Evolutionary conservation across 2,888 invertebrate genomes (phyloP), one percentile per base, ranked within the genome.

Genomic region (Strigamia transsilvanica): DNA sequence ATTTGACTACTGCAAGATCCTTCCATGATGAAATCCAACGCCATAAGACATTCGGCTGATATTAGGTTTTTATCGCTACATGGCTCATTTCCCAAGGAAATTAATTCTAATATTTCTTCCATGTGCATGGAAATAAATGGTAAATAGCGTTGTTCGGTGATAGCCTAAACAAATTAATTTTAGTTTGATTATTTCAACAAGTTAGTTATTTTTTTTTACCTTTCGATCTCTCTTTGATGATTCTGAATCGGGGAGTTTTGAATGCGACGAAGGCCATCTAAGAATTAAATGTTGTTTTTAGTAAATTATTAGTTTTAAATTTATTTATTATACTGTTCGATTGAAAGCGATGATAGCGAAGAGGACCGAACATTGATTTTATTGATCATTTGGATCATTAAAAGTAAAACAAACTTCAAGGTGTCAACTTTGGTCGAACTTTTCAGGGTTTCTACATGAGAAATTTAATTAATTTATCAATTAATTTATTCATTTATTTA

Each of bases 361-460:
- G 79, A 51, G 21, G 83, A 80, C n/a, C 80, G 79, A n/a, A 83
- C 42, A 77, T 34, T 80, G 7, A 78, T 81, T 34, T 82, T 83
- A 56, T 82, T 83, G 23, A 51, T 82, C 41, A 78, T 80, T 81
- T 83, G 83, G 34, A 83, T 32, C 27, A 79, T 81, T 12, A 83
- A 80, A 15, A 83, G 41, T 5, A 83, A 42, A 27, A 82, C 82
- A 80, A 83, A 83, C 79, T 82, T 83, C 77, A 83, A 15, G 1
- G 83, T 83, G 61, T 83, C 83, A 12, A 83, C 83, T 15, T 81
- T 77, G 23, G 6, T 10, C 12, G 21, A 18, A 21, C 23, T 23
- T 66, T 66, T 66, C 23, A 66, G 21, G 18, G 4, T 18, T 66
- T 66, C 61, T 66, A 21, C 12, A 12, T n/a, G 15, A 13, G 5